Percentiles rank a stretch among this genome's conserved stretches.
These are phyloP conservation scores for Diarsia rubi DNA, from an alignment of 2,888 invertebrate species.

Conservation along the genomic window DNA sequence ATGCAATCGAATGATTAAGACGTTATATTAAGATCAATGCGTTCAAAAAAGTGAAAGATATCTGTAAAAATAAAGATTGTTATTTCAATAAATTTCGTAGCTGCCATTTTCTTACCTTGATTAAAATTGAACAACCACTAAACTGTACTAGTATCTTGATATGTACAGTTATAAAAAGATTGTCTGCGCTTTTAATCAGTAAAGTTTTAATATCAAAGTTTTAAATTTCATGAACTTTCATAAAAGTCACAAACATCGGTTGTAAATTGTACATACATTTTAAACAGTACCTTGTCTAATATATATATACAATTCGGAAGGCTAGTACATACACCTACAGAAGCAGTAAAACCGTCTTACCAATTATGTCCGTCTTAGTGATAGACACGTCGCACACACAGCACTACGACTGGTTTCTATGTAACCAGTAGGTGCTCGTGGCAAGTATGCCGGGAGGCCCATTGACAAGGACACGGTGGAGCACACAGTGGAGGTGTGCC, in stretches of 20 bases:
- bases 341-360: neutral
- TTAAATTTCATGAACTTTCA: neutral
- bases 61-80: neutral
- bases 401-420: neutral
- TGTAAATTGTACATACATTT: no score
- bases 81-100: neutral
- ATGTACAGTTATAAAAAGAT: slow-evolving; percentile 16
- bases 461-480: neutral
- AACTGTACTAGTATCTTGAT: neutral
- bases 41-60: neutral
- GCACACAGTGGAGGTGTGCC: no score
- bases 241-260: no score
- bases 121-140: slow-evolving; percentile 24
- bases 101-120: slow-evolving; percentile 8
- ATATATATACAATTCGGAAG: neutral
- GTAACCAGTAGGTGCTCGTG: neutral
- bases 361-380: no score
- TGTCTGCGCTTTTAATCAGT: slow-evolving; percentile 24
- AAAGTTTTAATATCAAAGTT: slow-evolving; percentile 27
- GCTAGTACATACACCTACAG: neutral
- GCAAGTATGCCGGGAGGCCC: neutral
- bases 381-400: neutral
- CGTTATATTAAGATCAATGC: neutral
- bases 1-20: neutral
- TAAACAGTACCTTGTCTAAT: no score